Conservation (phyloP, 2,113 vertebrate species). For the Ageneiosus marmoratus region DNA sequence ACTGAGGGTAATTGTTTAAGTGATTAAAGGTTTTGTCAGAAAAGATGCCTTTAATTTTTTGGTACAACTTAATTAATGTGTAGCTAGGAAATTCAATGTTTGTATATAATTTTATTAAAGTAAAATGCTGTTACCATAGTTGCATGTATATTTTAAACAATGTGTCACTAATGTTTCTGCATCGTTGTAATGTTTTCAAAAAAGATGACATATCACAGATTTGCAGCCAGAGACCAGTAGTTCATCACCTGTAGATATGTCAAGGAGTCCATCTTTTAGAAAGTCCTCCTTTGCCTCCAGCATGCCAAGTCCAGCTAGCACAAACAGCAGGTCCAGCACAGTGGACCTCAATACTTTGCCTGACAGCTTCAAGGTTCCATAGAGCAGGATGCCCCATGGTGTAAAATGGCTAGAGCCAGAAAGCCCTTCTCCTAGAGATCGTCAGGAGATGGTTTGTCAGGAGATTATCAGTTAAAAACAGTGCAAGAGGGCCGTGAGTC, state of each 20-base stretch:
- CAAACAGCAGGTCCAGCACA: slow-evolving; percentile 11
- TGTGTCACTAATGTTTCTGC: background rate
- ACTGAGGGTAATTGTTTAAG: background rate
- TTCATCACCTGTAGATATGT: background rate
- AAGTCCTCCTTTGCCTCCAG: background rate
- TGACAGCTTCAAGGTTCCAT: slow-evolving; percentile 30
- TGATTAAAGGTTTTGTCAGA: too few species aligned
- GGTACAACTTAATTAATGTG: background rate
- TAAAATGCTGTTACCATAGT: background rate
- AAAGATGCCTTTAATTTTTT: background rate
- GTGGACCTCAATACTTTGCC: slow-evolving; percentile 19
- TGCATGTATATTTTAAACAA: background rate
- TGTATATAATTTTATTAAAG: background rate
- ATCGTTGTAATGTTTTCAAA: background rate
- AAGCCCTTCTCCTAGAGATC: background rate
- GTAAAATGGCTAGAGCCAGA: slow-evolving; percentile 25
- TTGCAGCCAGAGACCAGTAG: background rate
- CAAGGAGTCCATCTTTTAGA: background rate
- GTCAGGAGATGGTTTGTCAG: background rate
- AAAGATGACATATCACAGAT: background rate
- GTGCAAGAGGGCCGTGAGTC: slow-evolving; percentile 34
- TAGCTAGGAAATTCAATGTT: background rate
- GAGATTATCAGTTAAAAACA: slow-evolving; percentile 18
- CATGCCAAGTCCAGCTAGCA: slow-evolving; percentile 2
- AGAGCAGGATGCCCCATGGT: slow-evolving; percentile 29